Evolutionary conservation across 2,113 vertebrate genomes (phyloP), one percentile per base, ranked within the genome.

Genomic region (Amazona guildingii): DNA sequence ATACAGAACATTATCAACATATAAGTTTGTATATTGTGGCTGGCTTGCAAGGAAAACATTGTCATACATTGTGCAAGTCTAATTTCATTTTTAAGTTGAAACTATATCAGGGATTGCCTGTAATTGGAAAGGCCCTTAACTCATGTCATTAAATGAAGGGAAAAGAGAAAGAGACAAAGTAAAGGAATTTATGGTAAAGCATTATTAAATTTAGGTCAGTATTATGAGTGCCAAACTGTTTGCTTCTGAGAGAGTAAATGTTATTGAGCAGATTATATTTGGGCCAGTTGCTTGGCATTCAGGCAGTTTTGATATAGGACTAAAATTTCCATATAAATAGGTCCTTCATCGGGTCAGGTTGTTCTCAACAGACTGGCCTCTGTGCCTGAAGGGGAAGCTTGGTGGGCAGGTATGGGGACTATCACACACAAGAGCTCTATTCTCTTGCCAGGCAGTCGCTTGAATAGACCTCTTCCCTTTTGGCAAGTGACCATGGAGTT

Each of bases 281-380:
- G 90, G 87, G 92, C 87, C 75, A 86, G 33, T 93, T 67, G 49
- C 52, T 63, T 83, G 46, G 72, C 67, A 51, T 74, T 81, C 37
- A 62, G 51, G 29, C 19, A 44, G 11, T 75, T 95, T 90, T 77
- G 18, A 41, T 83, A 14, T 29, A 55, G 64, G 39, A 28, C 67
- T 94, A 81, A 72, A 86, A 80, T 88, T 46, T 80, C 8, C 55
- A 2, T 81, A 86, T 92, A 96, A 97, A 87, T 92, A 94, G 74
- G 43, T 79, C 13, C 28, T 91, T 87, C 70, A 72, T 94, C 83
- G 84, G 86, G 74, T 94, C 91, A 87, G 82, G 86, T 90, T 67
- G 35, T 73, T 96, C 82, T 94, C 94, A 95, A 90, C 95, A 97
- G 96, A 95, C 95, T 92, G 95, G 93, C 80, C 70, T 52, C 86